Conservation (phyloP, 2,113 vertebrate genomes). For the Zingel zingel region DNA sequence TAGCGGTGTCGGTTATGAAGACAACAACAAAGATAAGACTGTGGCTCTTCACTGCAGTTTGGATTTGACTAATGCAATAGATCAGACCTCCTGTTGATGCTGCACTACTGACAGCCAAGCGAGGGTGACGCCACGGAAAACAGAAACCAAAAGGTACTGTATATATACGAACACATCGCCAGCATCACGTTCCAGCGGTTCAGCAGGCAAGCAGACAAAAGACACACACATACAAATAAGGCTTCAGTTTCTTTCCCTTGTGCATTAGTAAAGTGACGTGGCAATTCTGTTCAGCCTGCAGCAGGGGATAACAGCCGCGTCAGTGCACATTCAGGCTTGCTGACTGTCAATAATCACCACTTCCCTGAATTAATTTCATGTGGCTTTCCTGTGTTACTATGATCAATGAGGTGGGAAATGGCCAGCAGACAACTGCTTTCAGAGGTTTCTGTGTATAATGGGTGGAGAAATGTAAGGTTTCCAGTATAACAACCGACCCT, state of each 20-base stretch:
- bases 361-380: constrained; percentile 5
- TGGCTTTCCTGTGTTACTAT: not conserved
- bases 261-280: not conserved
- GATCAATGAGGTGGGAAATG: not conserved
- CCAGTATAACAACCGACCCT: not conserved
- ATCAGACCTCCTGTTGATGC: constrained; percentile 30
- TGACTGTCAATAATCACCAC: not conserved
- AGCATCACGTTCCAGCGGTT: constrained; percentile 14
- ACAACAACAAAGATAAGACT: not conserved
- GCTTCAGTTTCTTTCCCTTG: constrained; percentile 16
- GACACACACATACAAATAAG: not conserved
- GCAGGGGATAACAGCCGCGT: not conserved
- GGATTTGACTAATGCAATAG: not conserved
- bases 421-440: not conserved
- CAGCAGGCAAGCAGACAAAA: constrained; percentile 8
- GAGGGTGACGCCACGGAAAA: constrained; percentile 47
- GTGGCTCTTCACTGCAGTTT: constrained; percentile 14
- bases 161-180: not conserved
- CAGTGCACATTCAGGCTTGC: not conserved
- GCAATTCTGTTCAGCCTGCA: constrained; percentile 20
- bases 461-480: not conserved
- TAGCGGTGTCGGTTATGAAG: not conserved
- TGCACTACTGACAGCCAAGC: constrained; percentile 5
- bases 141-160: constrained; percentile 15
- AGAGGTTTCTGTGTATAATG: not conserved